Evolutionary conservation across 2,113 vertebrate genomes (phyloP), one percentile per base, ranked within the genome.

Genomic region (Morone saxatilis): DNA sequence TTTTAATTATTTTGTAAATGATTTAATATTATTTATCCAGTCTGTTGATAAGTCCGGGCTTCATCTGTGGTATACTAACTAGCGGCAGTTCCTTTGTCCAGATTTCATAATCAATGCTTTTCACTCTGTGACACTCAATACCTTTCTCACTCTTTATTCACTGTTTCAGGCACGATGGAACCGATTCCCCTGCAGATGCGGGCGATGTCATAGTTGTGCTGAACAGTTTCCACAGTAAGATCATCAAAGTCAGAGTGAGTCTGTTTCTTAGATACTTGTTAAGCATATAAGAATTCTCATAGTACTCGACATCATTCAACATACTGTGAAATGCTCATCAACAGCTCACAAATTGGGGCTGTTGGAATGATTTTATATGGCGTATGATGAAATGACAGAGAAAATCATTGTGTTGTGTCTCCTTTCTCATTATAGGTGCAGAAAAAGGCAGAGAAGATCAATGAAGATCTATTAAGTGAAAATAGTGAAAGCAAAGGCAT

Each of bases 141-240:
- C 31, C 45, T 13, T 66, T 68, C 3, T 50, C 13, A 12, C 25
- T 77, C 5, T 81, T 25, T 3, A 14, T 71, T 22, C 59, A 22
- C 56, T 16, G 48, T 89, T 83, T 67, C 89, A 99, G 98, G 61
- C 97, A 97, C 31, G 96, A 97, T 94, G 98, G 96, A 81, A 96
- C 97, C 5, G 97, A 99, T 91, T 99, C 97, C 54, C 92, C 94
- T 17, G 89, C 91, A 48, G 95, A 96, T 51, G 76, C 90, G 7
- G 93, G 89, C 53, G 94, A 98, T 25, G 93, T 98, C 72, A 83
- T 93, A 8, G 96, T 99, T n/a, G 93, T 97, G 36, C 91, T 99
- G 80, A 97, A 96, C 91, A 98, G 94, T 89, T 99, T 99, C 94
- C 97, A 96, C 93, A 97, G 97, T 95, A 99, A 98, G 94, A 98